A percentile compares a stretch with the other conserved stretches of the same genome.
phyloP scores from a whole-genome alignment of 2,113 vertebrate genomes.

The Tachysurus vachellii region DNA sequence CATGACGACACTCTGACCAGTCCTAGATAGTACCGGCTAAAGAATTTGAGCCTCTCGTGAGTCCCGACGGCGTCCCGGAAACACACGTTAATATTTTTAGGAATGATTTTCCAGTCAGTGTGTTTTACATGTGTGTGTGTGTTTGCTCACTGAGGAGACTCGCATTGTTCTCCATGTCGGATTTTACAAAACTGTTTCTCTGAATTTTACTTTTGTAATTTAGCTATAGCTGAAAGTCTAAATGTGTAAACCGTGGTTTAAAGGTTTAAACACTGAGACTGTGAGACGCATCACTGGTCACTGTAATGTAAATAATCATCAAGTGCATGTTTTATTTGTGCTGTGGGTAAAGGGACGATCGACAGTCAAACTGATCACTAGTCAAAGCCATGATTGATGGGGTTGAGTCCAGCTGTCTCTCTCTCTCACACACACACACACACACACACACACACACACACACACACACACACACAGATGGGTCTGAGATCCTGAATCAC shows the following conservation, averaged over 20 bases:
- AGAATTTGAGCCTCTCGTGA: neutral
- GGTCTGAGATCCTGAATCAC: constrained; percentile 35
- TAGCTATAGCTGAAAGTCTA: no score
- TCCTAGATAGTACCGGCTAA: neutral
- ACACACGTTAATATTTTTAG: neutral
- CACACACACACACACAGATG: constrained; percentile 70
- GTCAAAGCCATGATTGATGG: constrained; percentile 70
- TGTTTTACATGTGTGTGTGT: no score
- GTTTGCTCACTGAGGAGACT: neutral
- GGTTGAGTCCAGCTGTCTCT: constrained; percentile 59
- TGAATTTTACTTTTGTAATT: no score
- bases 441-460: neutral
- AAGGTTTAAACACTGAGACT: neutral
- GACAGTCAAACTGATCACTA: constrained; percentile 42
- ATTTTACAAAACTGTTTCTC: no score
- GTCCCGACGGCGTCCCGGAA: neutral
- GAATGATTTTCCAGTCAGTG: neutral
- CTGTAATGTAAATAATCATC: neutral
- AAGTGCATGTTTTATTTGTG: neutral
- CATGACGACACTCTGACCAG: neutral
- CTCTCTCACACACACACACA: neutral
- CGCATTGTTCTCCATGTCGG: neutral
- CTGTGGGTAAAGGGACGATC: neutral
- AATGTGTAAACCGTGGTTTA: no score
- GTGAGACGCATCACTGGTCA: neutral